These are phyloP conservation scores for Hipposideros armiger DNA, from an alignment of 2,113 vertebrate genomes.

Conservation along the genomic window DNA sequence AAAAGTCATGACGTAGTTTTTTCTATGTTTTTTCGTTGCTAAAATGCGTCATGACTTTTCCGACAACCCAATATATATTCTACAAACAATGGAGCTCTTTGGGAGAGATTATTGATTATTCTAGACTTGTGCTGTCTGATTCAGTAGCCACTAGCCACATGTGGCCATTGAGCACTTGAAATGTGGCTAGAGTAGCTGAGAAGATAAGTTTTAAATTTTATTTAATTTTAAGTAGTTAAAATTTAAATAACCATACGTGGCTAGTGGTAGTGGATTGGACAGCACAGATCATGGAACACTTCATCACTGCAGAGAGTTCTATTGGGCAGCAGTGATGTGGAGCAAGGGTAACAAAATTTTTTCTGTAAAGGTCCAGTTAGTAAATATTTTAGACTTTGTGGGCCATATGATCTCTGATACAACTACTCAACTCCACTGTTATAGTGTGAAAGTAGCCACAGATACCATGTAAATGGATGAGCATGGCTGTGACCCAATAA, in stretches of 20 bases:
- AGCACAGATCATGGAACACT: not conserved
- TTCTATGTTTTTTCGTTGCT: no score
- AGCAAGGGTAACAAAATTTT: not conserved
- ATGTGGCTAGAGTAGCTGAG: constrained; percentile 17
- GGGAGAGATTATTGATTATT: constrained; percentile 1
- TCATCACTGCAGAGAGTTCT: not conserved
- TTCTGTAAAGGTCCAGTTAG: not conserved
- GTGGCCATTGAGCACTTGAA: not conserved
- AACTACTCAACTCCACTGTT: not conserved
- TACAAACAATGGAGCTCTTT: not conserved
- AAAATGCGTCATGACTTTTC: no score
- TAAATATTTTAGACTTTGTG: constrained; percentile 34
- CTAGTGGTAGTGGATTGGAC: not conserved
- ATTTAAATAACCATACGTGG: constrained; percentile 9
- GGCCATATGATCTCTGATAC: not conserved
- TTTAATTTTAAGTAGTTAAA: constrained; percentile 59
- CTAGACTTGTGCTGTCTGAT: not conserved
- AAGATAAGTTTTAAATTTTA: constrained; percentile 6
- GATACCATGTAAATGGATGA: not conserved
- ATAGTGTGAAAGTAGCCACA: constrained; percentile 16
- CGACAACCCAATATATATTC: not conserved
- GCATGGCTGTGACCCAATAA: not conserved
- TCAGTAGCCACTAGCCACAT: not conserved
- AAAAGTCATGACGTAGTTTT: no score
- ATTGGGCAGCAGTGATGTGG: not conserved